Evolutionary conservation across 2,113 vertebrate species (phyloP).

Genomic region (Glaucomys volans): DNA sequence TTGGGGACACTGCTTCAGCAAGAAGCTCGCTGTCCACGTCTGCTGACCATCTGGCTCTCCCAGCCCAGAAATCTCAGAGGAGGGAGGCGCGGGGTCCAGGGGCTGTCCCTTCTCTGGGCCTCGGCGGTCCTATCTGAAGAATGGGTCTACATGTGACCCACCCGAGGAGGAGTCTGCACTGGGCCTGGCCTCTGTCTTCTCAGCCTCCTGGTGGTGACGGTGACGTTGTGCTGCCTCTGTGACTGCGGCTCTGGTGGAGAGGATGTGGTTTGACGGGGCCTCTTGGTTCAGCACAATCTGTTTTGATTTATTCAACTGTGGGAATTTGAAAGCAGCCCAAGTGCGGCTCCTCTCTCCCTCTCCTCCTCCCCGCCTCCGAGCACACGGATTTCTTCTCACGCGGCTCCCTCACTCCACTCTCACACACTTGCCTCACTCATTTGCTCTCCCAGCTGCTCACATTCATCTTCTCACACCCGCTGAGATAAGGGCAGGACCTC

Average conservation of each 20-base stretch:
- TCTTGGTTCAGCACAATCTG: constrained; percentile 50
- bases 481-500: not conserved
- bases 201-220: rapidly evolving
- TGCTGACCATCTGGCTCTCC: not conserved
- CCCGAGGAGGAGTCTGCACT: not conserved
- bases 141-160: rapidly evolving
- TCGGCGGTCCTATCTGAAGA: not conserved
- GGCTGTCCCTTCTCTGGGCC: not conserved
- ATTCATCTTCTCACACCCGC: not conserved
- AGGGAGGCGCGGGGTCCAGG: not conserved
- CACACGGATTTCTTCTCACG: not conserved
- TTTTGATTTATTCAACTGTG: constrained; percentile 64
- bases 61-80: not conserved
- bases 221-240: not conserved
- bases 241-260: not conserved
- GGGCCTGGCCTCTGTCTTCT: not conserved
- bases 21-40: not conserved
- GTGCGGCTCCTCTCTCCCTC: not conserved
- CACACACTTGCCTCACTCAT: not conserved
- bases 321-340: constrained; percentile 47
- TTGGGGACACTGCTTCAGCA: rapidly evolving
- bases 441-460: not conserved
- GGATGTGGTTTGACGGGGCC: constrained; percentile 48
- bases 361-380: not conserved
- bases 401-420: not conserved